phyloP scores from a whole-genome alignment of 2,113 vertebrate genomes.

The Boulengeromyrus knoepffleri region DNA sequence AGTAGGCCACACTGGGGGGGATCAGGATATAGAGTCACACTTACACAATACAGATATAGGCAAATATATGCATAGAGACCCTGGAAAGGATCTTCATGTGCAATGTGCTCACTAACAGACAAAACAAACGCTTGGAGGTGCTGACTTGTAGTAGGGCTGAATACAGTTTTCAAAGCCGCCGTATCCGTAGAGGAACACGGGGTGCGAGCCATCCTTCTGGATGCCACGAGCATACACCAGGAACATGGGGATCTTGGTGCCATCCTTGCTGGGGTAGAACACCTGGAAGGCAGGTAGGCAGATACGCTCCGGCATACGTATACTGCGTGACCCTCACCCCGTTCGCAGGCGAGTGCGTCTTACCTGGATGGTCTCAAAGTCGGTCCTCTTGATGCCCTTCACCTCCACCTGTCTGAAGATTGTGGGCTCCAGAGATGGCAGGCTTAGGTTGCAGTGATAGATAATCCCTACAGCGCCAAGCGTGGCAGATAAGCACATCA shows the following conservation, averaged over 20 bases:
- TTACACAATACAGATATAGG: not conserved
- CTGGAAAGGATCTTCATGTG: not conserved
- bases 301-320: not conserved
- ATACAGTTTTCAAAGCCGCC: constrained; percentile 62
- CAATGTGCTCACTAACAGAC: not conserved
- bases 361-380: constrained; percentile 62
- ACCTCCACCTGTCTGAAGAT: constrained; percentile 62
- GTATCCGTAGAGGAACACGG: constrained; percentile 62
- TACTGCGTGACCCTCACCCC: not conserved
- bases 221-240: constrained; percentile 54
- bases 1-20: constrained; percentile 49
- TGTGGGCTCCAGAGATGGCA: constrained; percentile 43
- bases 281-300: constrained; percentile 42
- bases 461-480: constrained; percentile 52
- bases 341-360: not conserved
- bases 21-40: not conserved
- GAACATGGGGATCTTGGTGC: constrained; percentile 66
- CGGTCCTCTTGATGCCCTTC: constrained; percentile 52
- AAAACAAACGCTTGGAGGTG: not conserved
- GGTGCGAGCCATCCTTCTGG: constrained; percentile 49
- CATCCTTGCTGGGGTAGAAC: constrained; percentile 62
- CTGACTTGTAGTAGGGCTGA: constrained; percentile 61
- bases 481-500: not conserved
- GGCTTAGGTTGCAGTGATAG: constrained; percentile 60
- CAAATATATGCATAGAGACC: not conserved